Evolutionary conservation across 92 coral and sea anemone species (phyloP).

Genomic region (Pocillopora grandis): DNA sequence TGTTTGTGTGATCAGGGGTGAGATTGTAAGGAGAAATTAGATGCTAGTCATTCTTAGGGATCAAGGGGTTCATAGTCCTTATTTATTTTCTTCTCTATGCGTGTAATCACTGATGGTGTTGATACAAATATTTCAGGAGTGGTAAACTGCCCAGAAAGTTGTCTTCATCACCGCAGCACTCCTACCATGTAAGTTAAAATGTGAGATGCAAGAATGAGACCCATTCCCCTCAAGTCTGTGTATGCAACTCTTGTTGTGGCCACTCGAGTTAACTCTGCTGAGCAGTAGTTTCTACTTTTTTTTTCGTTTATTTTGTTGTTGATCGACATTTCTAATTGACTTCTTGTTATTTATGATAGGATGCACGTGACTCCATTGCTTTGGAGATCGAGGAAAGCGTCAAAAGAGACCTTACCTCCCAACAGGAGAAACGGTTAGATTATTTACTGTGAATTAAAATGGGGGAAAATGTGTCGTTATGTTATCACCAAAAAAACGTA

Average conservation of each 20-base stretch:
- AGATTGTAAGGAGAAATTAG: no score
- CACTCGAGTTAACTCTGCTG: no score
- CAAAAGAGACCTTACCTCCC: conserved; percentile 82
- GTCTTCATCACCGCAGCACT: neutral
- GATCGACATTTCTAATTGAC: neutral
- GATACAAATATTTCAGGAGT: conserved; percentile 28
- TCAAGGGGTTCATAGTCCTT: no score
- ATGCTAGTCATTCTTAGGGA: no score
- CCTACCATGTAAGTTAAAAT: conserved; percentile 18
- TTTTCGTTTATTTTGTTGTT: neutral
- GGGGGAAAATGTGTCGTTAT: no score
- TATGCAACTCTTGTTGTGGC: no score
- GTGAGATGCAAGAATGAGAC: neutral
- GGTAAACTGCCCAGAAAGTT: neutral
- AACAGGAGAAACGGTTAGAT: conserved; percentile 86
- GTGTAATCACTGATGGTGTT: neutral
- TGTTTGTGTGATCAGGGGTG: no score
- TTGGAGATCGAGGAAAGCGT: conserved; percentile 89
- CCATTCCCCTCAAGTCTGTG: neutral
- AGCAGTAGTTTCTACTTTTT: no score
- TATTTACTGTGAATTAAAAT: neutral
- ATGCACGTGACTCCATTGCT: conserved; percentile 86
- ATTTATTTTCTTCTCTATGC: no score
- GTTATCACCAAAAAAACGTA: no score
- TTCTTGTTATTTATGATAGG: conserved; percentile 6